Conservation (phyloP, 2,888 invertebrate species). For the Griposia aprilina region DNA sequence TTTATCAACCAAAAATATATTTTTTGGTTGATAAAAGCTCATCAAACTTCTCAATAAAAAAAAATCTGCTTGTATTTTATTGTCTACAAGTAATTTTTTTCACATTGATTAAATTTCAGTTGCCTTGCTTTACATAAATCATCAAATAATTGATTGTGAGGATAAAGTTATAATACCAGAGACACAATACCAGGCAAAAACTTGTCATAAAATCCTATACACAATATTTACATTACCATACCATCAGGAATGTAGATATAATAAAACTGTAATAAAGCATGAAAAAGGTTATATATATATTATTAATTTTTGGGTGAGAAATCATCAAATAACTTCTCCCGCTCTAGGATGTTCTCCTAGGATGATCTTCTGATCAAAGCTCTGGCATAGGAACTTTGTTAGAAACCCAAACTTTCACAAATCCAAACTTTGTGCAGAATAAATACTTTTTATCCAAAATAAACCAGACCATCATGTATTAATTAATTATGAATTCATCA, state of each 20-base stretch:
- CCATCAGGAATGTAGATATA: neutral
- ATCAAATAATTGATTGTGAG: too few species aligned
- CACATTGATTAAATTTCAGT: neutral
- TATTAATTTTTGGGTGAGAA: too few species aligned
- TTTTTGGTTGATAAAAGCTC: too few species aligned
- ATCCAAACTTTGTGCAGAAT: neutral
- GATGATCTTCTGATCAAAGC: neutral
- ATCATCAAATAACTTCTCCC: too few species aligned
- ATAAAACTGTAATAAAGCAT: neutral
- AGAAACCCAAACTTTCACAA: neutral
- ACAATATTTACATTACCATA: neutral
- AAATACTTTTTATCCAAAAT: neutral
- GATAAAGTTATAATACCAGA: conserved; percentile 9
- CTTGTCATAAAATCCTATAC: neutral
- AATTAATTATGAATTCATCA: too few species aligned
- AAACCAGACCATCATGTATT: neutral
- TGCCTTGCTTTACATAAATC: neutral
- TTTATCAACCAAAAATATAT: neutral
- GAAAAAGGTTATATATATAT: too few species aligned
- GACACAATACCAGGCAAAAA: conserved; percentile 6
- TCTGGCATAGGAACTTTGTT: neutral
- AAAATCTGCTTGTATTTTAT: neutral
- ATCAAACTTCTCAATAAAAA: too few species aligned
- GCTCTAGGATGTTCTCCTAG: too few species aligned
- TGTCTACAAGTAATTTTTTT: neutral